Evolutionary conservation across 2,888 invertebrate genomes (phyloP).

Genomic region (Eupithecia insigniata): DNA sequence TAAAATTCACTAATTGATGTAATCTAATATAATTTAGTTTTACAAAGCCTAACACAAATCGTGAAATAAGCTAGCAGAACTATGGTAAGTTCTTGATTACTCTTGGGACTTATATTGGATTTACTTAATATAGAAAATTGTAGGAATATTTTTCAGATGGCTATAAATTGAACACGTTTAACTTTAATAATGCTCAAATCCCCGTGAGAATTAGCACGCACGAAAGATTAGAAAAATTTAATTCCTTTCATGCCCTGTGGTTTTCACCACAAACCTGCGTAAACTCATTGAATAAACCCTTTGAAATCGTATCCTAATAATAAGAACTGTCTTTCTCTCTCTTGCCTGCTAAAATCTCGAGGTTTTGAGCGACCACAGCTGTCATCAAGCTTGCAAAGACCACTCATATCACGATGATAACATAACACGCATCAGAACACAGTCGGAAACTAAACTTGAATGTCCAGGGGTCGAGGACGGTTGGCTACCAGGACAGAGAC

Average conservation of each 20-base stretch:
- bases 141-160: conserved; percentile 35
- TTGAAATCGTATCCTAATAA: not conserved
- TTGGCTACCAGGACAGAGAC: conserved; percentile 83
- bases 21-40: conserved; percentile 13
- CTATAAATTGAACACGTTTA: conserved; percentile 35
- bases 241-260: conserved; percentile 4
- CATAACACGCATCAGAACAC: conserved; percentile 53
- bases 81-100: conserved; percentile 59
- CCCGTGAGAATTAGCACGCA: not conserved
- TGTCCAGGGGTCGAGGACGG: conserved; percentile 80
- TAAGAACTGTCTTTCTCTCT: not conserved
- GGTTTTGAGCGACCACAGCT: conserved; percentile 51
- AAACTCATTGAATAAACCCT: not conserved
- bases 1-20: conserved; percentile 2
- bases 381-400: conserved; percentile 56
- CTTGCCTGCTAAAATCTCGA: conserved; percentile 7
- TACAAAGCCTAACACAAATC: conserved; percentile 19
- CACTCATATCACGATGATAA: conserved; percentile 52
- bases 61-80: conserved; percentile 55
- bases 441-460: conserved; percentile 69
- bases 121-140: conserved; percentile 25
- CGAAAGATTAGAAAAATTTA: not conserved
- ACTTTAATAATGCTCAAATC: conserved; percentile 27
- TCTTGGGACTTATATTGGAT: conserved; percentile 26
- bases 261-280: not conserved